phyloP scores from a whole-genome alignment of 2,888 invertebrate genomes.

The Lordiphosa fenestrarum region DNA sequence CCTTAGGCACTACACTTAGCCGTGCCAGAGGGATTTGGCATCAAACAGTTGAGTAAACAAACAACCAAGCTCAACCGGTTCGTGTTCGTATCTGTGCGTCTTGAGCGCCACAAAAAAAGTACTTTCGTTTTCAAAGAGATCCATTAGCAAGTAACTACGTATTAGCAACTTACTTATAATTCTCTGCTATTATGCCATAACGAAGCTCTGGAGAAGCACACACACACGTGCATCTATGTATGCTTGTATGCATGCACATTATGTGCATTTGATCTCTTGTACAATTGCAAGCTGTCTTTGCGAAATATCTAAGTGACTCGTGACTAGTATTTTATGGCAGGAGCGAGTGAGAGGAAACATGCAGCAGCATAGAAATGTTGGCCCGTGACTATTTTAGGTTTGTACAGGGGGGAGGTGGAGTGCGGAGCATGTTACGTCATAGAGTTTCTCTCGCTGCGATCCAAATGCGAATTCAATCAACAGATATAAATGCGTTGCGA shows the following conservation, averaged over 20 bases:
- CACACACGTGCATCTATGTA: neutral
- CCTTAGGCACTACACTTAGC: too few species aligned
- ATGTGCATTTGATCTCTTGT: slow-evolving; percentile 5
- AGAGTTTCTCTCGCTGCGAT: slow-evolving; percentile 22
- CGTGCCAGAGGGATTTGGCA: too few species aligned
- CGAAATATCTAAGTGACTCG: slow-evolving; percentile 25
- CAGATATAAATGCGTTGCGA: slow-evolving; percentile 16
- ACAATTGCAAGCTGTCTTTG: slow-evolving; percentile 12
- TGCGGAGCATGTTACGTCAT: slow-evolving; percentile 5
- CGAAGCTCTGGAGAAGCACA: slow-evolving; percentile 1
- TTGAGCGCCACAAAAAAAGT: neutral
- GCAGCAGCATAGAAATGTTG: slow-evolving; percentile 8
- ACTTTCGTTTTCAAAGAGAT: slow-evolving; percentile 13
- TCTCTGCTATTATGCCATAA: neutral
- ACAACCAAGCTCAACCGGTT: too few species aligned
- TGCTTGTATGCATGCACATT: neutral
- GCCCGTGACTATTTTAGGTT: slow-evolving; percentile 5
- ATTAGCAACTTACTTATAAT: slow-evolving; percentile 1
- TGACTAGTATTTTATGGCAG: slow-evolving; percentile 17
- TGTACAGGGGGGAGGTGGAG: neutral
- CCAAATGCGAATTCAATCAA: slow-evolving; percentile 44
- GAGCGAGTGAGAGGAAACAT: slow-evolving; percentile 7
- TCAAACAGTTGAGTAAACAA: too few species aligned
- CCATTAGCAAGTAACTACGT: slow-evolving; percentile 5
- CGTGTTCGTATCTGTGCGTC: too few species aligned